phyloP scores from a whole-genome alignment of 92 coral and sea anemone genomes.

The Parazoanthus darwini region DNA sequence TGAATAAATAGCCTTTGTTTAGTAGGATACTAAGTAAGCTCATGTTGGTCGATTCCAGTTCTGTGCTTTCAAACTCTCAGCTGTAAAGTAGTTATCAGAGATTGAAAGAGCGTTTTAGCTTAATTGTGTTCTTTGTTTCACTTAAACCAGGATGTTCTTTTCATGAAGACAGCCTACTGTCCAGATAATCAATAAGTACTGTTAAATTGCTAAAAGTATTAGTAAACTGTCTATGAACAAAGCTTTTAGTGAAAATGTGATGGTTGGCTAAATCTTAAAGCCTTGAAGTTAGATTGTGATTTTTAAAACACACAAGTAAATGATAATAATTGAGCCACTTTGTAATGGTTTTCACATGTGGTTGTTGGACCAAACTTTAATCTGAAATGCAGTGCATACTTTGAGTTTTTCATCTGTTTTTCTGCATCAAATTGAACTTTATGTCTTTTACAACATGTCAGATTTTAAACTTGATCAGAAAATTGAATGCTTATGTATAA shows the following conservation, averaged over 20 bases:
- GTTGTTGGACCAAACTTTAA: not conserved
- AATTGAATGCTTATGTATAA: not conserved
- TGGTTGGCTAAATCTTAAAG: not conserved
- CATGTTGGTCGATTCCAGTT: conserved; percentile 11
- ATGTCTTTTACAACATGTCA: not conserved
- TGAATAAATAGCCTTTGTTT: conserved; percentile 49
- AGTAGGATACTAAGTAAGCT: conserved; percentile 38
- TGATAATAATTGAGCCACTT: not conserved
- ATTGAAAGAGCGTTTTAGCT: conserved; percentile 25
- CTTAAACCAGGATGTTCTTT: not conserved
- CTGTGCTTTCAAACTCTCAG: conserved; percentile 26
- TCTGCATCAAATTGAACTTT: not conserved
- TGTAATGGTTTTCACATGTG: conserved; percentile 4
- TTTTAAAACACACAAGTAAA: too few relatives aligned
- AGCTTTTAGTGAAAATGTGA: not conserved
- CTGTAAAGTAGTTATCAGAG: conserved; percentile 14
- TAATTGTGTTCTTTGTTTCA: conserved; percentile 11
- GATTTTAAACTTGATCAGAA: not conserved
- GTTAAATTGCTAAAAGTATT: not conserved
- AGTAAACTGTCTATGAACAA: not conserved
- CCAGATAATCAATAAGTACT: not conserved
- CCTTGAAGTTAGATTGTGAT: not conserved
- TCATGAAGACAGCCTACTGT: not conserved
- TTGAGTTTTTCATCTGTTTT: not conserved
- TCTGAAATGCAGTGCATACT: too few relatives aligned